Base-by-base conservation (phyloP, 2,888 invertebrate species). In the Ptychoptera albimana region DNA sequence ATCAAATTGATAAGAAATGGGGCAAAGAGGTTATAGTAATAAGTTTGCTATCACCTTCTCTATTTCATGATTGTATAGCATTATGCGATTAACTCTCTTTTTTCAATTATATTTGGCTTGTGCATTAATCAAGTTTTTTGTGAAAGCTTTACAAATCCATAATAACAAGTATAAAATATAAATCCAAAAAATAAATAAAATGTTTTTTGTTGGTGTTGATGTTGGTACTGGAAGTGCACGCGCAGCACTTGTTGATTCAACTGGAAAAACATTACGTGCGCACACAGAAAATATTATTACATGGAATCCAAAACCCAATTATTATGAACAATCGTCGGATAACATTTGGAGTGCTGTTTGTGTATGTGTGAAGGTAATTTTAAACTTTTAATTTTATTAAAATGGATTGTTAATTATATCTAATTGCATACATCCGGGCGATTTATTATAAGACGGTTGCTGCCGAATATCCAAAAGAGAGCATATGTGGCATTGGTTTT, bases 201-300 rank as follows among this genome's bases (percentile, higher is more conserved):
- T 55, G 13, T 80, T 74, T 60, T 86, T 83, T 60, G 69, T 89
- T 56, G 89, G 89, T 46, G 86, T 94, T 10, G 96, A 96, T 67
- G 92, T 94, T 35, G 96, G 96, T 6, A 91, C 91, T 2, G 83
- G 83, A 11, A 92, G 93, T 67, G 89, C 77, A 1, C 70, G 96
- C 50, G 91, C 87, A 8, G 92, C 85, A 4, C 65, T 94, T 32
- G 82, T 92, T 5, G 67, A 73, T 44, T 64, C 70, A 7, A 61
- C 67, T 44, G 92, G 93, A 2, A 74, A 75, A 57, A 71, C 88
- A 31, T 49, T 77, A 7, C 71, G 74, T 50, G 67, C 73, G 38
- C 69, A 79, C 13, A 75, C 77, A 0, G 71, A 75, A 57, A 66
- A 72, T 39, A 82, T 87, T 23, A 66, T 73, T 59, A 86, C 82